Evolutionary conservation across 2,888 invertebrate genomes (phyloP).

Genomic region (Epinotia brunnichana): DNA sequence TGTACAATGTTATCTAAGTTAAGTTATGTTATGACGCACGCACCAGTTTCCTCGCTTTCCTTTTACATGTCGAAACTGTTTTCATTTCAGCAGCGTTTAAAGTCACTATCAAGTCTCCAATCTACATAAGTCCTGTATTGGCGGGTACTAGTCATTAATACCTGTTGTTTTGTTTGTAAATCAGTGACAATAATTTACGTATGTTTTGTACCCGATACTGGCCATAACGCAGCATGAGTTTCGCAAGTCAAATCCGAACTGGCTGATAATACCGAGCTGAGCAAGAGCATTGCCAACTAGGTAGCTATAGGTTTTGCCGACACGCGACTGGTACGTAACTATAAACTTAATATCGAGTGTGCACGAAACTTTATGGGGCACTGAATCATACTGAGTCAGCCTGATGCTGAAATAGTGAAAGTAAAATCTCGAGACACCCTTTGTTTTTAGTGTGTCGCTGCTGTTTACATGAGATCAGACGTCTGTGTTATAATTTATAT

Average conservation of each 20-base stretch:
- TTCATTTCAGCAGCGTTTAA: conserved; percentile 57
- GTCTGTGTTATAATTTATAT: background rate
- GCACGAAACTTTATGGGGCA: conserved; percentile 50
- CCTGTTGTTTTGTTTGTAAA: background rate
- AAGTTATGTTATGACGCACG: conserved; percentile 63
- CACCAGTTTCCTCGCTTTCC: conserved; percentile 73
- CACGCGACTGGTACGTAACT: conserved; percentile 73
- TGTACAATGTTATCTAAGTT: conserved; percentile 61
- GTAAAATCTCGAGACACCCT: conserved; percentile 27
- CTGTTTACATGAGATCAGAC: background rate
- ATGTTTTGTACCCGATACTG: conserved; percentile 30
- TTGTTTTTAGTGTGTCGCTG: conserved; percentile 4
- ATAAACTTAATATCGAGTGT: conserved; percentile 58
- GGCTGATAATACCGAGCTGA: conserved; percentile 68
- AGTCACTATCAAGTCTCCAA: background rate
- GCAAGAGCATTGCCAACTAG: conserved; percentile 69
- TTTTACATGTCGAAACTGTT: conserved; percentile 67
- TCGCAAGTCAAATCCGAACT: conserved; percentile 74
- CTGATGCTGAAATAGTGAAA: conserved; percentile 42
- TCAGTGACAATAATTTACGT: background rate
- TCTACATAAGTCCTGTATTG: background rate
- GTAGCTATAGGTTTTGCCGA: conserved; percentile 76
- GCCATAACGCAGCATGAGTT: conserved; percentile 65
- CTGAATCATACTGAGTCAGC: conserved; percentile 44
- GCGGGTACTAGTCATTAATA: background rate